Percentiles rank a stretch among this genome's conserved stretches.
These are phyloP conservation scores for Ranitomeya variabilis DNA, from an alignment of 2,113 vertebrate species.

Conservation along the genomic window DNA sequence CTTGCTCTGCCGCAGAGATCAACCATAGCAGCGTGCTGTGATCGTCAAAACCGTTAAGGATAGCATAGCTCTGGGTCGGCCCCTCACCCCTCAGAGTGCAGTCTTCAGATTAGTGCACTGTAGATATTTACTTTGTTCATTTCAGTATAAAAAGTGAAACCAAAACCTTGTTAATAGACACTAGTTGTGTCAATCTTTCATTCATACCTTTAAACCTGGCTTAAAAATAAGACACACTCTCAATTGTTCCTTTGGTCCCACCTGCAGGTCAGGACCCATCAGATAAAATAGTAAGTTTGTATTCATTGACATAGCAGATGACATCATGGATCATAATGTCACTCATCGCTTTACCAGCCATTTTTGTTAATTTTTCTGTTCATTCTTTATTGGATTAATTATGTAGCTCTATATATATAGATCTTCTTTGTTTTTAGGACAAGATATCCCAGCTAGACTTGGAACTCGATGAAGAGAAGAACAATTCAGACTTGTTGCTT, in stretches of 20 bases:
- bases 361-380: constrained; percentile 36
- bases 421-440: constrained; percentile 74
- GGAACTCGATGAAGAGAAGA: constrained; percentile 92
- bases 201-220: constrained; percentile 24
- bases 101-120: background rate
- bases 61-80: too few species aligned
- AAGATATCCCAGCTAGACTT: constrained; percentile 85
- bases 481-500: constrained; percentile 86
- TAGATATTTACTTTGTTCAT: constrained; percentile 17
- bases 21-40: too few species aligned
- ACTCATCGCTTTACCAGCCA: constrained; percentile 30
- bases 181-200: constrained; percentile 20
- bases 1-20: too few species aligned
- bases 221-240: constrained; percentile 26
- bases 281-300: constrained; percentile 6
- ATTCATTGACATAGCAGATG: background rate
- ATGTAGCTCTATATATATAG: background rate
- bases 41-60: too few species aligned
- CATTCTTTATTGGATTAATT: constrained; percentile 43
- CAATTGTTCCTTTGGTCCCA: constrained; percentile 23
- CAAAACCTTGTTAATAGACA: background rate
- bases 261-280: constrained; percentile 9
- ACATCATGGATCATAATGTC: constrained; percentile 5
- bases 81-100: too few species aligned
- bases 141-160: background rate